Evolutionary conservation across 1,140 invertebrate species (phyloP).

Genomic region (Mya arenaria): DNA sequence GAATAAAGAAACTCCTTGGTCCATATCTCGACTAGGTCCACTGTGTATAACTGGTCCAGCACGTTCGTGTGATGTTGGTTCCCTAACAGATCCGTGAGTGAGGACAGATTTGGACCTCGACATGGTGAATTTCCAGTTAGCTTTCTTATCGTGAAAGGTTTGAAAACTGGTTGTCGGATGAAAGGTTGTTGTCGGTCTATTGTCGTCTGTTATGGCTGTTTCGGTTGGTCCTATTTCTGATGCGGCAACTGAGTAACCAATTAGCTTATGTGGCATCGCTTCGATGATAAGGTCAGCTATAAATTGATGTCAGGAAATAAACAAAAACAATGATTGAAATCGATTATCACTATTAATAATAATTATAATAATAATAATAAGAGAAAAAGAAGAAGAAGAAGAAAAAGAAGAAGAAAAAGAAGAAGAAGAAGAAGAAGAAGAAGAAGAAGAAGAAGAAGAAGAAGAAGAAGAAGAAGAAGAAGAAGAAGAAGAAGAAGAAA

Average conservation of each 20-base stretch:
- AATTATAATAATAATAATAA: slow-evolving; percentile 26
- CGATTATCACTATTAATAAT: slow-evolving; percentile 29
- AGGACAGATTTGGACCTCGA: too few relatives aligned
- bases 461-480: slow-evolving; percentile 37
- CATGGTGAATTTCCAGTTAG: too few relatives aligned
- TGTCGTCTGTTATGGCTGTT: background rate
- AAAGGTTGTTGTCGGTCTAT: background rate
- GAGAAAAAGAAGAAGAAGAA: slow-evolving; percentile 9
- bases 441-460: slow-evolving; percentile 35
- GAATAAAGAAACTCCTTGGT: too few relatives aligned
- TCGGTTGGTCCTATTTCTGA: background rate
- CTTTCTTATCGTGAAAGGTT: too few relatives aligned
- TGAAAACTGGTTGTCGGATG: too few relatives aligned
- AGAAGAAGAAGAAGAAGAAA: slow-evolving; percentile 21
- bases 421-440: slow-evolving; percentile 31
- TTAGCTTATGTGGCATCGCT: slow-evolving; percentile 24
- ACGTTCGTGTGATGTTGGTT: too few relatives aligned
- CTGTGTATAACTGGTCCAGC: too few relatives aligned
- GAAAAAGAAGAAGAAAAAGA: slow-evolving; percentile 24
- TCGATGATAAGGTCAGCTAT: slow-evolving; percentile 36
- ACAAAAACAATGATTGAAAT: background rate
- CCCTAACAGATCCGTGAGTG: too few relatives aligned
- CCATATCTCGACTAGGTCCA: too few relatives aligned
- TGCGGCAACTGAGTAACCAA: background rate
- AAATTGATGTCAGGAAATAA: background rate